These are phyloP conservation scores for Rhinoraja longicauda DNA, from an alignment of 2,797 vertebrate genomes.

Conservation along the genomic window DNA sequence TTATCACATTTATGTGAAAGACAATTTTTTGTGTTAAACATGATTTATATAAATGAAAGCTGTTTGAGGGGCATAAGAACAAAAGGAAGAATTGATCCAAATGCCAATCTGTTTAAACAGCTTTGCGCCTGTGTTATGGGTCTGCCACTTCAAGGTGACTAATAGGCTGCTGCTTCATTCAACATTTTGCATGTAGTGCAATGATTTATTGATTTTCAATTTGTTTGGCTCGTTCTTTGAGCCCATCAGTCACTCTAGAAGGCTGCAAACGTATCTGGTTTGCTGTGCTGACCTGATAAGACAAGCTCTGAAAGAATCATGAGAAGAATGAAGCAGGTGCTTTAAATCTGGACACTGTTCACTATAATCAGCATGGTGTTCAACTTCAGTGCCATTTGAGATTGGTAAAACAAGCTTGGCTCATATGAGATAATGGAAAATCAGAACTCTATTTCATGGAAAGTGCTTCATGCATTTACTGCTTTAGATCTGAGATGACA, in stretches of 20 bases:
- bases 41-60: not conserved
- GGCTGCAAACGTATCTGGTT: not conserved
- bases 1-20: not conserved
- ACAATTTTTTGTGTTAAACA: not conserved
- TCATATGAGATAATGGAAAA: not conserved
- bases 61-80: not conserved
- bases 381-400: too few relatives aligned
- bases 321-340: not conserved
- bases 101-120: not conserved
- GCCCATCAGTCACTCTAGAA: slow-evolving; percentile 9
- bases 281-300: not conserved
- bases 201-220: slow-evolving; percentile 27
- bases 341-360: not conserved
- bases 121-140: not conserved
- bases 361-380: not conserved
- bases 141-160: not conserved
- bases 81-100: not conserved
- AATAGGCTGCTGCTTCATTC: not conserved
- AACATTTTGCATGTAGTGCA: not conserved
- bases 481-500: not conserved
- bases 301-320: not conserved
- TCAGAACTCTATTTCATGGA: not conserved
- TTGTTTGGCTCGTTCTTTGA: slow-evolving; percentile 14
- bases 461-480: not conserved
- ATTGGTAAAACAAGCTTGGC: not conserved